These are phyloP conservation scores for Brotula barbata DNA, from an alignment of 2,797 vertebrate genomes.

Conservation along the genomic window DNA sequence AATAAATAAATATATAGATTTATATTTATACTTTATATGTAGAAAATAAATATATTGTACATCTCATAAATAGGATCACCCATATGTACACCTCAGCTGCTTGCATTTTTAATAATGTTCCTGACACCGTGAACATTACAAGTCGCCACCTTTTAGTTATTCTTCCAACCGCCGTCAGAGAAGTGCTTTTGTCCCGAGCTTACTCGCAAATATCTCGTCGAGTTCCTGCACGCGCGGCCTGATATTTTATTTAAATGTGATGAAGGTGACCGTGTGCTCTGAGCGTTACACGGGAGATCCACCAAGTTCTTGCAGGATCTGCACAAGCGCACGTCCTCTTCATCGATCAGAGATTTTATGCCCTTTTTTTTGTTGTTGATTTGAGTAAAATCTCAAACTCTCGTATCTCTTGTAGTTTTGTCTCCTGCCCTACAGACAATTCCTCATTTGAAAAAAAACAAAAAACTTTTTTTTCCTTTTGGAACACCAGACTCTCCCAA, in stretches of 20 bases:
- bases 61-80: constrained; percentile 99
- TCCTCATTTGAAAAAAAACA: constrained; percentile 4
- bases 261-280: constrained; percentile 27
- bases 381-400: constrained; percentile 28
- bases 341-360: constrained; percentile 32
- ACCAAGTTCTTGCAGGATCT: too few relatives aligned
- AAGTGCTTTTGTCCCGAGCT: constrained; percentile 64
- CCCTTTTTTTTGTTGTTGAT: constrained; percentile 40
- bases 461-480: neutral
- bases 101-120: constrained; percentile 87
- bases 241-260: constrained; percentile 46
- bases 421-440: constrained; percentile 16
- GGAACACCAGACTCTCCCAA: constrained; percentile 6
- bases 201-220: constrained; percentile 34
- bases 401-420: constrained; percentile 13
- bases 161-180: constrained; percentile 64
- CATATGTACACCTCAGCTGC: constrained; percentile 93
- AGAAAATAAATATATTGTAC: constrained; percentile 99
- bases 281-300: too few relatives aligned
- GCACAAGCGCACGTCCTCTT: too few relatives aligned
- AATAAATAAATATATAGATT: constrained; percentile 99
- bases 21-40: constrained; percentile 93
- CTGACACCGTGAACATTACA: constrained; percentile 82
- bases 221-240: constrained; percentile 35
- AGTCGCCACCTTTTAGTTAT: constrained; percentile 74